Evolutionary conservation across 2,888 invertebrate species (phyloP).

Genomic region (Hyalella azteca): DNA sequence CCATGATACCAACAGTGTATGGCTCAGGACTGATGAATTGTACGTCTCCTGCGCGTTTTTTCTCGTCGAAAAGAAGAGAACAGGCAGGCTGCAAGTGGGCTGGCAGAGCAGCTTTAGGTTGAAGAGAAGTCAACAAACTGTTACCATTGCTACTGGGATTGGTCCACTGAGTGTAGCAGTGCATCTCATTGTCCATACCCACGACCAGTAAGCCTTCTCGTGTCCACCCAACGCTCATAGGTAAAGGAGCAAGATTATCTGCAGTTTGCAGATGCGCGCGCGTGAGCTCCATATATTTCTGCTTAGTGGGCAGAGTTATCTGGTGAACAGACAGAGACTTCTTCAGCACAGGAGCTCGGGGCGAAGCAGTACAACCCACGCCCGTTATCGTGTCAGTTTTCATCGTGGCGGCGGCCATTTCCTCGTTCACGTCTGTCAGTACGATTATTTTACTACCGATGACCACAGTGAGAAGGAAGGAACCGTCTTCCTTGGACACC

Average conservation of each 20-base stretch:
- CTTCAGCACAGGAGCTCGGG: constrained; percentile 80
- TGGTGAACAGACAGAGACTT: constrained; percentile 77
- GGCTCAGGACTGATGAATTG: constrained; percentile 64
- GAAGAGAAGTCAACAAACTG: background rate
- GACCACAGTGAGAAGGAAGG: constrained; percentile 94
- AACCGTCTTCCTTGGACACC: constrained; percentile 99
- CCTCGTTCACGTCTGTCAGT: constrained; percentile 63
- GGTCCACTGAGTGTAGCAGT: constrained; percentile 96
- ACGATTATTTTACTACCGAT: constrained; percentile 86
- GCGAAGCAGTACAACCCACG: background rate
- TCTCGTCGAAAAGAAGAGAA: constrained; percentile 37
- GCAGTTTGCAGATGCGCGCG: constrained; percentile 97
- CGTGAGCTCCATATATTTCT: constrained; percentile 59
- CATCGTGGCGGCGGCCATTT: background rate
- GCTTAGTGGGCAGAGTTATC: constrained; percentile 33
- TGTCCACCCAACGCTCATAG: constrained; percentile 99
- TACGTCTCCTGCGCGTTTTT: background rate
- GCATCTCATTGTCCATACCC: constrained; percentile 99
- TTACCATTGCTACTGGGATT: constrained; percentile 34
- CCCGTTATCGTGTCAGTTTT: background rate
- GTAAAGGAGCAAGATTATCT: constrained; percentile 93
- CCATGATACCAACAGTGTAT: constrained; percentile 94
- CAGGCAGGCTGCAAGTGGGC: constrained; percentile 3
- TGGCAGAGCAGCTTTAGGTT: background rate
- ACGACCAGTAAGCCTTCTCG: constrained; percentile 96